These are phyloP conservation scores for Drosophila leonis DNA, from an alignment of 2,888 invertebrate genomes.

Conservation along the genomic window DNA sequence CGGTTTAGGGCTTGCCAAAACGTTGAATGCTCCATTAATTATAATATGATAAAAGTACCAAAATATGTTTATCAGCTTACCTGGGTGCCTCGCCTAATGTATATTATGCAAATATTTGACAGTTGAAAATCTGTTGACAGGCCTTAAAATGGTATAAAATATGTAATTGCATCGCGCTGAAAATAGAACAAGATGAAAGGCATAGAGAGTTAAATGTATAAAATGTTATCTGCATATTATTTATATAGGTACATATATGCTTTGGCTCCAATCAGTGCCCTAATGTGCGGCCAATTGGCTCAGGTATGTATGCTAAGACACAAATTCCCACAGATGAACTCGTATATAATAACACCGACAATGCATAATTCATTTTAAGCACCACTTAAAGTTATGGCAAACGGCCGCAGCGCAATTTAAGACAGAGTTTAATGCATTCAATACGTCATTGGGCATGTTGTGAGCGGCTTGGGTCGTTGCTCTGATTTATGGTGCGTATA, in stretches of 20 bases:
- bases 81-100: slow-evolving; percentile 1
- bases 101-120: slow-evolving; percentile 20
- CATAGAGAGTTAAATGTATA: background rate
- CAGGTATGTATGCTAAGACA: slow-evolving; percentile 18
- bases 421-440: slow-evolving; percentile 76
- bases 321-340: slow-evolving; percentile 32
- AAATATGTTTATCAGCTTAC: slow-evolving; percentile 22
- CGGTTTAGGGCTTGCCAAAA: slow-evolving; percentile 11
- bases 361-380: slow-evolving; percentile 79
- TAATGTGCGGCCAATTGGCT: slow-evolving; percentile 31
- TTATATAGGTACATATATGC: slow-evolving; percentile 17
- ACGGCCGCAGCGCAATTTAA: slow-evolving; percentile 69
- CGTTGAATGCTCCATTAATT: slow-evolving; percentile 26
- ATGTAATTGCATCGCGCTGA: slow-evolving; percentile 36
- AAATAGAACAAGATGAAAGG: slow-evolving; percentile 10
- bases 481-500: slow-evolving; percentile 78
- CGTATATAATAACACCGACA: slow-evolving; percentile 50
- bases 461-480: slow-evolving; percentile 52
- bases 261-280: slow-evolving; percentile 43
- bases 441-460: slow-evolving; percentile 69
- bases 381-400: slow-evolving; percentile 76
- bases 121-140: background rate
- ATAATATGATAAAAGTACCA: slow-evolving; percentile 19
- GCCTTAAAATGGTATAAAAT: slow-evolving; percentile 44
- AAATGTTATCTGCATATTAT: slow-evolving; percentile 47